Percentiles rank a stretch among this genome's conserved stretches.
Evolutionary conservation across 2,113 vertebrate genomes (phyloP).

Genomic region (Phrynosoma blainvillii): DNA sequence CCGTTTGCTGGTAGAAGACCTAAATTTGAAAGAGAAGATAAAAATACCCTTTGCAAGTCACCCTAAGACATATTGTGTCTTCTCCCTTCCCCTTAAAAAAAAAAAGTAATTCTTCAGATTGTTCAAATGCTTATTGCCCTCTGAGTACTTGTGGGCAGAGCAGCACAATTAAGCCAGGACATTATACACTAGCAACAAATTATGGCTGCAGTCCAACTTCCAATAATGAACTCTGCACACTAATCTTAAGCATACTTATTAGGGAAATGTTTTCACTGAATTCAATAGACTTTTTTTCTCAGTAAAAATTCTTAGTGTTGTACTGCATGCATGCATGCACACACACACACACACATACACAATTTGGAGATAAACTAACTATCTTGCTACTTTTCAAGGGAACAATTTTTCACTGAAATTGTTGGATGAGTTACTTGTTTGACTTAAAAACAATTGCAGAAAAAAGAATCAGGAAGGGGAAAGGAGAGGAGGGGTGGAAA

Average conservation of each 20-base stretch:
- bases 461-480: too few species aligned
- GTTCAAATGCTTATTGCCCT: conserved; percentile 53
- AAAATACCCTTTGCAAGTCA: conserved; percentile 43
- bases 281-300: neutral
- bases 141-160: conserved; percentile 55
- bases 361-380: neutral
- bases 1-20: neutral
- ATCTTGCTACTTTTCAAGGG: neutral
- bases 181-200: neutral
- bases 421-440: neutral
- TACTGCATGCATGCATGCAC: neutral
- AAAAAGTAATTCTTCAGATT: conserved; percentile 55
- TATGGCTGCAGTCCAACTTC: conserved; percentile 6
- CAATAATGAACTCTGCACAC: conserved; percentile 16
- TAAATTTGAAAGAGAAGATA: conserved; percentile 1
- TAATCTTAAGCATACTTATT: neutral
- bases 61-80: conserved; percentile 32
- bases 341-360: neutral
- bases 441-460: neutral
- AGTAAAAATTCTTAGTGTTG: neutral
- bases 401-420: neutral
- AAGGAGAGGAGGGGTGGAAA: too few species aligned
- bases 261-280: neutral
- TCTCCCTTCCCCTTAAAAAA: conserved; percentile 13
- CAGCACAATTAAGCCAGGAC: too few species aligned